phyloP scores from a whole-genome alignment of 2,888 invertebrate species.

The Macaria notata region DNA sequence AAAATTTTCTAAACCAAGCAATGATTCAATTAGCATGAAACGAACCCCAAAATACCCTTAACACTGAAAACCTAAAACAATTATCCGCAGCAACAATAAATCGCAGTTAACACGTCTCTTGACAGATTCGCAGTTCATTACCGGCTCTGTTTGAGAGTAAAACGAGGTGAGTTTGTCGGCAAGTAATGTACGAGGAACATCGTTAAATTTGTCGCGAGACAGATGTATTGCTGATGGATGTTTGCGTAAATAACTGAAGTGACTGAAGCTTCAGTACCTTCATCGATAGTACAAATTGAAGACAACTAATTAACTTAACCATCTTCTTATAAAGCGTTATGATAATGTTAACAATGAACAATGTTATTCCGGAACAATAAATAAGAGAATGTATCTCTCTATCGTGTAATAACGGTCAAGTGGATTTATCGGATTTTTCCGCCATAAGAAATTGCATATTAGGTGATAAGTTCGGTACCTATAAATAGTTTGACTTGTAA shows the following conservation, averaged over 20 bases:
- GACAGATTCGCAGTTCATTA: constrained; percentile 78
- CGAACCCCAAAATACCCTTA: constrained; percentile 41
- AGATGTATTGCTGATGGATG: constrained; percentile 64
- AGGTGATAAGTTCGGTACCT: too few species aligned
- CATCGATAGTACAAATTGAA: too few species aligned
- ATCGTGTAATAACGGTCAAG: too few species aligned
- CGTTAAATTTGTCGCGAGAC: constrained; percentile 76
- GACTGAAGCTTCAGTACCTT: neutral
- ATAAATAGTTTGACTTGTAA: too few species aligned
- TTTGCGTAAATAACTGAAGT: constrained; percentile 42
- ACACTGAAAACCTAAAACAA: constrained; percentile 40
- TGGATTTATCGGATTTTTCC: too few species aligned
- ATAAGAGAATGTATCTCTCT: too few species aligned
- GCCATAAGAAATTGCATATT: too few species aligned
- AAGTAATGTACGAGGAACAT: constrained; percentile 53
- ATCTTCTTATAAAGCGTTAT: too few species aligned
- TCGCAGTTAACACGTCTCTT: constrained; percentile 56
- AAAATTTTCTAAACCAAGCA: too few species aligned
- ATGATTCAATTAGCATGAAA: constrained; percentile 23
- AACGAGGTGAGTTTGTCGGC: constrained; percentile 40
- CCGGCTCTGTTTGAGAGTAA: constrained; percentile 44
- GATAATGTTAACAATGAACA: too few species aligned
- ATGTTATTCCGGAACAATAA: too few species aligned
- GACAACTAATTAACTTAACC: too few species aligned
- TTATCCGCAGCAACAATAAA: constrained; percentile 51